Evolutionary conservation across 1,140 invertebrate genomes (phyloP), one percentile per base, ranked within the genome.

Genomic region (Epicauta chinensis): DNA sequence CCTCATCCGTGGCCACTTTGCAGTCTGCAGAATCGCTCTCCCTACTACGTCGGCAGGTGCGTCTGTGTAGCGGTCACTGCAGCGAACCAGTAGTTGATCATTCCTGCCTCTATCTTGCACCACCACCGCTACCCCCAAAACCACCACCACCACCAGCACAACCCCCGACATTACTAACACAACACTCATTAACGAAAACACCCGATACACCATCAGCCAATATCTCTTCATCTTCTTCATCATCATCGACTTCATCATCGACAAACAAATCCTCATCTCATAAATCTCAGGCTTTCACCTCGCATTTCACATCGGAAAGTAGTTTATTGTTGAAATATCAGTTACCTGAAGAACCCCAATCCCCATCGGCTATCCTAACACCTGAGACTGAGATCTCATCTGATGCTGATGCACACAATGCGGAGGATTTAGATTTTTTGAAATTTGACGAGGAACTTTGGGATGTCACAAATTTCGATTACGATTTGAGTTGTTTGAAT

Each of bases 21-120:
- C 78, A 82, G 65, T 78, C 80, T 11, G 71, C 77, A 59, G 71
- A 80, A 67, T 74, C 76, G 57, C 73, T 75, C 68, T 77, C 77
- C 66, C 69, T 67, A n/a, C n/a, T n/a, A 68, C 75, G 64, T 68
- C 76, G 70, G 64, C 74, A 73, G 64, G 69, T 70, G 65, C 71
- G 65, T 70, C 66, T 61, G 57, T 52, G 57, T 64, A 64, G 57
- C 57, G 65, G 60, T 64, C 59, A 67, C 45, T 64, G 56, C 58
- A 58, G 59, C 47, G 59, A 68, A 54, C 59, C 62, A 57, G 50
- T 64, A 60, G 65, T 62, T 56, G 32, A 16, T 51, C 51, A 40
- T 47, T 45, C 43, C 41, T 45, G 51, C 52, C 43, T 54, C 40
- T n/a, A n/a, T n/a, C 47, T 47, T 47, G 55, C 55, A 57, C 55